Conservation (phyloP, 35 echinoderm and acorn worm species). For the Lytechinus pictus region DNA sequence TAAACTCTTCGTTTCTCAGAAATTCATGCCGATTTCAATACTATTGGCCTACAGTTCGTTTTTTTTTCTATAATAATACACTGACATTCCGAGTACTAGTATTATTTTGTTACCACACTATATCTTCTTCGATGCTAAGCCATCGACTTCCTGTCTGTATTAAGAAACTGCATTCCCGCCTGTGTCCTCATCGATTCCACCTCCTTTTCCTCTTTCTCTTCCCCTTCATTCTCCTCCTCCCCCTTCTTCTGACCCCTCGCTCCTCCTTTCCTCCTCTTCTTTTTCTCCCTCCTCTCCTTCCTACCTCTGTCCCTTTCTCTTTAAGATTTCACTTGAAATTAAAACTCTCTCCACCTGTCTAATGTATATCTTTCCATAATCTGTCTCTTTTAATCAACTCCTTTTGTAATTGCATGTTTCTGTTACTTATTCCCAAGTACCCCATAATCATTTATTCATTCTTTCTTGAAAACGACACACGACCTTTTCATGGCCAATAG, state of each 20-base stretch:
- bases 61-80: no score
- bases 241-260: not conserved
- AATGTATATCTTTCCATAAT: not conserved
- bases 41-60: no score
- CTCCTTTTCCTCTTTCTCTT: no score
- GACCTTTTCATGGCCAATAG: not conserved
- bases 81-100: no score
- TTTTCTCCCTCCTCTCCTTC: not conserved
- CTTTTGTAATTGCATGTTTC: no score
- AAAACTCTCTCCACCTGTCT: not conserved
- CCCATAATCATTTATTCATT: not conserved
- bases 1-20: no score
- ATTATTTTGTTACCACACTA: no score
- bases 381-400: not conserved
- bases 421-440: not conserved
- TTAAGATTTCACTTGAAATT: no score
- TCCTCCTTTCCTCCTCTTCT: not conserved
- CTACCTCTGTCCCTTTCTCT: conserved; percentile 8
- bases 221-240: not conserved
- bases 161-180: no score
- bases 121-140: not conserved
- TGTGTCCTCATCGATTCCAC: no score
- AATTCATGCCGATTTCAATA: no score
- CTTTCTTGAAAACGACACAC: not conserved
- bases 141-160: not conserved